Percentiles rank a stretch among this genome's conserved stretches.
These are phyloP conservation scores for Azorinus chamasolen DNA, from an alignment of 2,888 invertebrate species.

Conservation along the genomic window DNA sequence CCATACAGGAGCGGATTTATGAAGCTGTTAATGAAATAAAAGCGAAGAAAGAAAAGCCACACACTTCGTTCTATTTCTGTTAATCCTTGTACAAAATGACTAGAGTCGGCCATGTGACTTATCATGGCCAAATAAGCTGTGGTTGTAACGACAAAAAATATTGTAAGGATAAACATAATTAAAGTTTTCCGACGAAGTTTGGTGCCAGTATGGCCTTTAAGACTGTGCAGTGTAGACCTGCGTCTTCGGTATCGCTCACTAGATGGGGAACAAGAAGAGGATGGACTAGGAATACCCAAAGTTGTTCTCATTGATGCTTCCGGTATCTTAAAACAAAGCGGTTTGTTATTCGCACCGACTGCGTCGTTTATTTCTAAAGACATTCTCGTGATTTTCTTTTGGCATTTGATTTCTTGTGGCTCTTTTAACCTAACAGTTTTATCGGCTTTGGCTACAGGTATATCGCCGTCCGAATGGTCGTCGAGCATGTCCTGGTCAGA, in stretches of 20 bases:
- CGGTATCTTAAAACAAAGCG: no score
- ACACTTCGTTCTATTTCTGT: constrained; percentile 28
- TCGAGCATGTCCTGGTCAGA: no score
- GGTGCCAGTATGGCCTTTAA: constrained; percentile 22
- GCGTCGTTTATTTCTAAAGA: background rate
- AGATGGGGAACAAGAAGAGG: no score
- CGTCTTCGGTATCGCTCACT: constrained; percentile 30
- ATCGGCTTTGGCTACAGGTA: no score
- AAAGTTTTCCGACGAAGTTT: constrained; percentile 57
- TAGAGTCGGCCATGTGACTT: constrained; percentile 29
- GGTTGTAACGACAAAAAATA: constrained; percentile 51
- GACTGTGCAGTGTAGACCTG: constrained; percentile 41
- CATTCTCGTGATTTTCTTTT: background rate
- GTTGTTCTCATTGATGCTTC: no score
- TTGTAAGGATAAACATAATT: constrained; percentile 62
- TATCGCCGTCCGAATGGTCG: no score
- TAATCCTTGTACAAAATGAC: constrained; percentile 24
- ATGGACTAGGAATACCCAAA: no score
- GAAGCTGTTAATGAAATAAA: constrained; percentile 62
- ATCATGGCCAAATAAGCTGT: constrained; percentile 53
- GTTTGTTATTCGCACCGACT: no score
- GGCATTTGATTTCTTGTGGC: background rate
- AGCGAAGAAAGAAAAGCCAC: constrained; percentile 60
- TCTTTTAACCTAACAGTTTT: background rate
- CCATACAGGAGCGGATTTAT: constrained; percentile 61